Conservation (phyloP, 2,888 invertebrate species). For the Tenthredo livida region DNA sequence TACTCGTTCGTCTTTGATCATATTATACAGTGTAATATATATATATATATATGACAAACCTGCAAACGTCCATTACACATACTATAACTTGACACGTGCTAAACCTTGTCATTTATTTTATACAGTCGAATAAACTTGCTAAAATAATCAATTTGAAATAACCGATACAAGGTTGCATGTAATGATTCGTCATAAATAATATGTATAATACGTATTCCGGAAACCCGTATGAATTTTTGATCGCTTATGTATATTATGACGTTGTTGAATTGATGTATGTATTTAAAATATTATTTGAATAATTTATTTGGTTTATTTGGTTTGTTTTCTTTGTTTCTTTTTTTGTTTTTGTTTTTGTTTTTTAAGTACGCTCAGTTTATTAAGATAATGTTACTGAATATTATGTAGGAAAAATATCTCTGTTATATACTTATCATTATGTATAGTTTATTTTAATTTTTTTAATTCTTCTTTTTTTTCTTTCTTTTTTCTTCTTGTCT, state of each 20-base stretch:
- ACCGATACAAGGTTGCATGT: neutral
- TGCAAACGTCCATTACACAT: neutral
- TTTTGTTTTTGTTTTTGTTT: neutral
- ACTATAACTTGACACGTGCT: neutral
- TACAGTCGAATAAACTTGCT: slow-evolving; percentile 20
- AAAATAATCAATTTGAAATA: neutral
- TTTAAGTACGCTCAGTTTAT: neutral
- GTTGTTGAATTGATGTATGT: too few species aligned
- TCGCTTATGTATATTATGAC: neutral
- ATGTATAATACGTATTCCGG: neutral
- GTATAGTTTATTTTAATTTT: neutral
- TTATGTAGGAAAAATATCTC: slow-evolving; percentile 31
- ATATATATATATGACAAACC: neutral
- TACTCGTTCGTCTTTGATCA: slow-evolving; percentile 1
- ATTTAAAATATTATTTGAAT: neutral
- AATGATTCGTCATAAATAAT: neutral
- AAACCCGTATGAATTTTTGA: neutral
- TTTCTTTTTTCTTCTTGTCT: too few species aligned
- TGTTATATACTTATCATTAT: slow-evolving; percentile 21
- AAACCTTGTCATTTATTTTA: slow-evolving; percentile 11
- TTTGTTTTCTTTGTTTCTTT: too few species aligned
- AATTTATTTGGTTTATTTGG: too few species aligned
- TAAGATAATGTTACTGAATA: neutral
- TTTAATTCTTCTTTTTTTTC: too few species aligned
- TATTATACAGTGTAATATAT: neutral